Percentiles rank a stretch among this genome's conserved stretches.
Conservation (phyloP, 2,113 vertebrate genomes). For the Cebus imitator region DNA sequence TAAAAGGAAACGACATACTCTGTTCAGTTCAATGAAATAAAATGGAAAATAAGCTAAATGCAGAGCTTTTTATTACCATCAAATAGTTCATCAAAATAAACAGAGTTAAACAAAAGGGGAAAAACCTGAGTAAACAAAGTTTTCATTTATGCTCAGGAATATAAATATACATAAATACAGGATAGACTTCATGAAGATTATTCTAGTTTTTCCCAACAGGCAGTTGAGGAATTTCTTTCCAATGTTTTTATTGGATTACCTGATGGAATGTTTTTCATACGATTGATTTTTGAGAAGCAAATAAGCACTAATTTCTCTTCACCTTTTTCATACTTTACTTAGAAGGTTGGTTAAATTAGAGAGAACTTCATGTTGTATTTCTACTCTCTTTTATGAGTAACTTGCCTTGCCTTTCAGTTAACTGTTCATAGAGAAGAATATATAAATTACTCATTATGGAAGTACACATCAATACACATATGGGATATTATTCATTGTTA, state of each 20-base stretch:
- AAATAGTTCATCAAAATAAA: background rate
- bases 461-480: background rate
- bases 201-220: background rate
- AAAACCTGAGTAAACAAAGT: background rate
- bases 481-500: background rate
- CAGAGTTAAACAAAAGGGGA: background rate
- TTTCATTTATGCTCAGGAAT: background rate
- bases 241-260: background rate
- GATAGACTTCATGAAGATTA: background rate
- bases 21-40: background rate
- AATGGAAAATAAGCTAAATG: background rate
- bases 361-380: background rate
- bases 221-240: background rate
- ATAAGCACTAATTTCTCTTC: background rate
- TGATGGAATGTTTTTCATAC: background rate
- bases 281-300: background rate
- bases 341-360: background rate
- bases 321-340: background rate
- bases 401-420: background rate
- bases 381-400: background rate
- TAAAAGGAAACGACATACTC: background rate
- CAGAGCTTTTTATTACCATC: background rate
- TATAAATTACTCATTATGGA: background rate
- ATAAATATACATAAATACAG: background rate
- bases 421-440: background rate